A percentile compares a stretch with the other conserved stretches of the same genome.
Evolutionary conservation across 2,113 vertebrate genomes (phyloP).

Genomic region (Megaleporinus macrocephalus): DNA sequence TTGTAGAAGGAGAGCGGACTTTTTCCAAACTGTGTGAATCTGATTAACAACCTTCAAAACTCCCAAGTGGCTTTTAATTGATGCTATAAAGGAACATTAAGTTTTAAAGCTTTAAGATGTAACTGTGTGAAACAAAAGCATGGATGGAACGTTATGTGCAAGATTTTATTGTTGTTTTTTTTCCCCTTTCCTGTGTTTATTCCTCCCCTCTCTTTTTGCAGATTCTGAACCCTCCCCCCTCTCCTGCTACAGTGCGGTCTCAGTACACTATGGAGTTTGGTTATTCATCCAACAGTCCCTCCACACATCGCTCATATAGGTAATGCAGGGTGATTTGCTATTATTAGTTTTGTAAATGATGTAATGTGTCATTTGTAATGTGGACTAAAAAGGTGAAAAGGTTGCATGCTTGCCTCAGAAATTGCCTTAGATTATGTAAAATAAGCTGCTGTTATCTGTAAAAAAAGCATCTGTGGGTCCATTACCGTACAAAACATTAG

Average conservation of each 20-base stretch:
- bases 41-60: background rate
- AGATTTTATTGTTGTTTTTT: background rate
- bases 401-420: too few species aligned
- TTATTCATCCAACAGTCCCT: conserved; percentile 97
- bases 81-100: background rate
- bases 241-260: conserved; percentile 93
- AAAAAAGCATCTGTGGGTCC: too few species aligned
- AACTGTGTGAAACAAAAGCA: background rate
- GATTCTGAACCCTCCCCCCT: conserved; percentile 98
- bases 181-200: conserved; percentile 26
- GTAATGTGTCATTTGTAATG: too few species aligned
- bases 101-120: conserved; percentile 4
- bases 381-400: too few species aligned
- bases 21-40: background rate
- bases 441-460: too few species aligned
- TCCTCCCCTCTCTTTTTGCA: conserved; percentile 56
- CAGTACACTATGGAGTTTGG: conserved; percentile 98
- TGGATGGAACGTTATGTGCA: background rate
- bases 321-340: conserved; percentile 56
- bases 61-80: background rate
- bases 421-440: too few species aligned
- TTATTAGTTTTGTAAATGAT: too few species aligned
- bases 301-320: conserved; percentile 98
- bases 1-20: background rate
- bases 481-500: too few species aligned